phyloP scores from a whole-genome alignment of 2,888 invertebrate species.

The Clunio marinus region DNA sequence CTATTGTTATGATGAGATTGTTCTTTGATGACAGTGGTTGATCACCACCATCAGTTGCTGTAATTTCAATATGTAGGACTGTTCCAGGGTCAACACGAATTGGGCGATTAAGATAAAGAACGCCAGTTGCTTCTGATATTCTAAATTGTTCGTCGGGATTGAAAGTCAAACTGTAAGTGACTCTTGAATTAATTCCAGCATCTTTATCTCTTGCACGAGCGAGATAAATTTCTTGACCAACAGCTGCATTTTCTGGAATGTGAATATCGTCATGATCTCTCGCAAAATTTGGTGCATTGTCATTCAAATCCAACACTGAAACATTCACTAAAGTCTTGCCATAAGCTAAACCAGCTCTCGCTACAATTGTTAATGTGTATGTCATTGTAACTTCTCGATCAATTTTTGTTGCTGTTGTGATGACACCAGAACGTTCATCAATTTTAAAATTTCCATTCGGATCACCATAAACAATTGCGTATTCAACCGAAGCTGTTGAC shows the following conservation, averaged over 20 bases:
- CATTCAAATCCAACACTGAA: constrained; percentile 81
- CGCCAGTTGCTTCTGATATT: constrained; percentile 81
- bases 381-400: constrained; percentile 77
- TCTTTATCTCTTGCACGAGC: constrained; percentile 84
- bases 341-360: constrained; percentile 69
- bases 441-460: constrained; percentile 71
- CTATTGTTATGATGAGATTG: constrained; percentile 65
- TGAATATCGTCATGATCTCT: constrained; percentile 71
- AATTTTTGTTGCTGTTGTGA: constrained; percentile 71
- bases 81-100: constrained; percentile 70
- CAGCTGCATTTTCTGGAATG: constrained; percentile 83
- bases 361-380: constrained; percentile 77
- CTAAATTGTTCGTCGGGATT: constrained; percentile 78
- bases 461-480: constrained; percentile 78
- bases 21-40: constrained; percentile 72
- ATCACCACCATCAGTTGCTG: constrained; percentile 78
- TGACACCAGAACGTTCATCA: constrained; percentile 71
- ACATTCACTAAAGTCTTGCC: constrained; percentile 77
- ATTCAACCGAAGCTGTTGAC: constrained; percentile 59
- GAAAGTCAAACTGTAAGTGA: constrained; percentile 74
- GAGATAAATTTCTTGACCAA: constrained; percentile 87
- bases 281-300: constrained; percentile 81
- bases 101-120: constrained; percentile 80
- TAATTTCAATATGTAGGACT: constrained; percentile 68
- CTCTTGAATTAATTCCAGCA: constrained; percentile 79